A percentile compares a stretch with the other conserved stretches of the same genome.
Conservation (phyloP, 1,140 invertebrate genomes). For the Hestina assimilis region DNA sequence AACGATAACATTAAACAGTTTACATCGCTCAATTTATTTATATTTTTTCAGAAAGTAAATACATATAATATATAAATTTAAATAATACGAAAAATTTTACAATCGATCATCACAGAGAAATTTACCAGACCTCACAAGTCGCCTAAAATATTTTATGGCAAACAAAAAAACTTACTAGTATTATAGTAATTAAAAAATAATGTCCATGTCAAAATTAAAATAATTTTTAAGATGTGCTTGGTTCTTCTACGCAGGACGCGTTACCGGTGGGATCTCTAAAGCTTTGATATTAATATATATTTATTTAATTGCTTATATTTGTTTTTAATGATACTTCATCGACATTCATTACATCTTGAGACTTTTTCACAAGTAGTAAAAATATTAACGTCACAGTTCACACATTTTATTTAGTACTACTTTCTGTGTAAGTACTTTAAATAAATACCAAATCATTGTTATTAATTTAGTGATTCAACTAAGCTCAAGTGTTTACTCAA, state of each 20-base stretch:
- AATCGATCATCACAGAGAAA: conserved; percentile 8
- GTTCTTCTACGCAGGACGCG: neutral
- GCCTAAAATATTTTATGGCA: conserved; percentile 17
- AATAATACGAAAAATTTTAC: neutral
- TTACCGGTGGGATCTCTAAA: conserved; percentile 1
- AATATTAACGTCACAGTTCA: no score
- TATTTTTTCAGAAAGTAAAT: conserved; percentile 7
- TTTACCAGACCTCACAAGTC: conserved; percentile 7
- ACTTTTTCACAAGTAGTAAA: no score
- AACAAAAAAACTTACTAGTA: conserved; percentile 8
- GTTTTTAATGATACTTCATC: no score
- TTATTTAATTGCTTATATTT: no score
- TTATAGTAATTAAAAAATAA: neutral
- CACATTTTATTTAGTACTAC: no score
- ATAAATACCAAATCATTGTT: no score
- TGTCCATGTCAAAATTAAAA: neutral
- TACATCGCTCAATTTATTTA: conserved; percentile 13
- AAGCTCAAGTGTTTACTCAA: no score
- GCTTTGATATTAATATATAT: no score
- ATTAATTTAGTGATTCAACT: no score
- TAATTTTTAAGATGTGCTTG: neutral
- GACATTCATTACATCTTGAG: no score
- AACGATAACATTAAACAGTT: conserved; percentile 9
- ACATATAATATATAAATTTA: neutral
- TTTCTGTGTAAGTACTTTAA: no score